Evolutionary conservation across 2,113 vertebrate genomes (phyloP).

Genomic region (Corythaixoides concolor): DNA sequence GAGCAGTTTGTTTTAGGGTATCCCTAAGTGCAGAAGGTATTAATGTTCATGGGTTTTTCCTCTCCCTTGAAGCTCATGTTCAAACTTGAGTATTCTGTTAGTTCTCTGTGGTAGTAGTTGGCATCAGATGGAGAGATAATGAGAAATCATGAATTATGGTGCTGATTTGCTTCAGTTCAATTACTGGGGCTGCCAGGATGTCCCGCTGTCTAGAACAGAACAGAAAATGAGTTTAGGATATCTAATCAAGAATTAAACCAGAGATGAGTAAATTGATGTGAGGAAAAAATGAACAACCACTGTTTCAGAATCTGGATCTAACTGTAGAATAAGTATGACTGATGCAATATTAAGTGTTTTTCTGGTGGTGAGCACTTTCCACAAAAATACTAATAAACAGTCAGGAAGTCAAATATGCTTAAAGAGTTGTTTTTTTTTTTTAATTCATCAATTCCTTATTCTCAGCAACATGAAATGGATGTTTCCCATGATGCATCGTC

Average conservation of each 20-base stretch:
- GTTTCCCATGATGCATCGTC: background rate
- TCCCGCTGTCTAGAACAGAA: background rate
- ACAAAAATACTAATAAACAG: background rate
- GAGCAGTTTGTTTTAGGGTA: background rate
- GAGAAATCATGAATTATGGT: background rate
- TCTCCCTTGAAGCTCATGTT: background rate
- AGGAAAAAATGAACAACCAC: background rate
- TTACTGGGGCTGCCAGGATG: background rate
- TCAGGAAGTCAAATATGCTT: background rate
- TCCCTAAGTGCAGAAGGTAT: background rate
- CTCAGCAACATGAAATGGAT: background rate
- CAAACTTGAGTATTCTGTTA: background rate
- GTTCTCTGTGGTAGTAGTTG: background rate
- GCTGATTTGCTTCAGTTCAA: background rate
- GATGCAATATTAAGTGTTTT: background rate
- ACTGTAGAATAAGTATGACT: background rate
- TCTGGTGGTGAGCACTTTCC: background rate
- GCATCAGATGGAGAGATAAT: background rate
- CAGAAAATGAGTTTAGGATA: background rate
- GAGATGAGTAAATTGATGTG: background rate
- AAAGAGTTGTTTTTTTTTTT: background rate
- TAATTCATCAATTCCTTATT: background rate
- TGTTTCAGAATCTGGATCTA: background rate
- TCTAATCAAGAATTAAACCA: background rate
- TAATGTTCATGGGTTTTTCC: background rate